phyloP scores from a whole-genome alignment of 2,113 vertebrate genomes.

The Lonchura striata region DNA sequence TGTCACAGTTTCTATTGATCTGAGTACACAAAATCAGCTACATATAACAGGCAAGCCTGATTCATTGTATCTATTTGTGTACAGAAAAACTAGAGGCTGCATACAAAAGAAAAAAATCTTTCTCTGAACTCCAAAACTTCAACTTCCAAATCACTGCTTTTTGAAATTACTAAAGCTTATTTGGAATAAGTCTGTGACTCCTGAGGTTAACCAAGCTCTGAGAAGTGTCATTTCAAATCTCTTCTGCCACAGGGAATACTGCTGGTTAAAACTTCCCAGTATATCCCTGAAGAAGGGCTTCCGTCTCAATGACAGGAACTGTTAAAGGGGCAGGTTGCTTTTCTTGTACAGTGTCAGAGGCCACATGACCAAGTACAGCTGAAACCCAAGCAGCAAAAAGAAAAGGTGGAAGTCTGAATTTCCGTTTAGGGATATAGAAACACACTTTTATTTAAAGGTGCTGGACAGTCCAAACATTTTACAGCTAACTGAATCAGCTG shows the following conservation, averaged over 20 bases:
- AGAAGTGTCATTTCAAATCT: not conserved
- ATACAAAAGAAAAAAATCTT: not conserved
- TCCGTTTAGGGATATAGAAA: not conserved
- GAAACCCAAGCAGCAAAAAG: not conserved
- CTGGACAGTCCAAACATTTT: not conserved
- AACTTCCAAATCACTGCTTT: not conserved
- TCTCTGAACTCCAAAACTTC: not conserved
- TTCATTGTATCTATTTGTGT: not conserved
- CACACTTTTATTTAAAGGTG: not conserved
- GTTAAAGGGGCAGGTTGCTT: not conserved
- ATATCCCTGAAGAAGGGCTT: not conserved
- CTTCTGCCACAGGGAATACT: not conserved
- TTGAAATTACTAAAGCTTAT: not conserved
- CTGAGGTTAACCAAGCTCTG: not conserved
- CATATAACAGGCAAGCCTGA: not conserved
- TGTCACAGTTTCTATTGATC: not conserved
- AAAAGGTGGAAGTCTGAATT: slow-evolving; percentile 1
- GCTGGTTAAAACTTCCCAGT: not conserved
- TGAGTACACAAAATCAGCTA: not conserved
- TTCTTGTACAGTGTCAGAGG: not conserved
- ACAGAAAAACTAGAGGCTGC: not conserved
- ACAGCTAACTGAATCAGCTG: not conserved
- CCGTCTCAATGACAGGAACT: not conserved
- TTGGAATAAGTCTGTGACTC: not conserved
- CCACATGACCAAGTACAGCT: not conserved